These are phyloP conservation scores for Choristoneura rosaceana DNA, from an alignment of 2,888 invertebrate genomes.

Conservation along the genomic window DNA sequence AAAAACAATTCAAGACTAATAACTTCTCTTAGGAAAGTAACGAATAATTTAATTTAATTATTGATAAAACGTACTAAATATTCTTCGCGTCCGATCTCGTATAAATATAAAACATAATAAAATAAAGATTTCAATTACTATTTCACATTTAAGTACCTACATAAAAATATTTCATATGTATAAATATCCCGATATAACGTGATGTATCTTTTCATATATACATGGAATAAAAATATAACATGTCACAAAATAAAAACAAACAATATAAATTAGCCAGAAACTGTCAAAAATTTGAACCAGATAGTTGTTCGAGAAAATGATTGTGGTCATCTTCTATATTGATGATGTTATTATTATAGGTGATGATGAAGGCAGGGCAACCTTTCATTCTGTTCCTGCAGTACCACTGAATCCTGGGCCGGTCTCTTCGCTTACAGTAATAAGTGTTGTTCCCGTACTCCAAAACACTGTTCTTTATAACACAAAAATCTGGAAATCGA, in stretches of 20 bases:
- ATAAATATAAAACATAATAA: too few species aligned
- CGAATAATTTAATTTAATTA: too few species aligned
- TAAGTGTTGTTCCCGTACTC: conserved; percentile 28
- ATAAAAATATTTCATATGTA: too few species aligned
- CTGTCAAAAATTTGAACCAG: background rate
- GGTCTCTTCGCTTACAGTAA: conserved; percentile 39
- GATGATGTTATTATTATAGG: conserved; percentile 24
- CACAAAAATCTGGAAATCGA: background rate
- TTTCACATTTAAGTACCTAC: too few species aligned
- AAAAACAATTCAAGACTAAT: too few species aligned
- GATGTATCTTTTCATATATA: too few species aligned
- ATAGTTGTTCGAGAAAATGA: background rate
- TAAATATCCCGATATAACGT: too few species aligned
- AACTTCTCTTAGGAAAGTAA: too few species aligned
- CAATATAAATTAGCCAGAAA: background rate
- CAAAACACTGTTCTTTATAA: conserved; percentile 39
- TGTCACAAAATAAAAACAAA: background rate
- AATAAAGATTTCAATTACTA: too few species aligned
- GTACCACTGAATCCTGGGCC: conserved; percentile 42
- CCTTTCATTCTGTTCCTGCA: conserved; percentile 36
- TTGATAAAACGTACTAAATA: too few species aligned
- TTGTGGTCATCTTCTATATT: conserved; percentile 18
- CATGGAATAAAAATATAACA: background rate
- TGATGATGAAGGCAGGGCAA: conserved; percentile 3
- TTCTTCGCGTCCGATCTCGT: too few species aligned